Conservation (phyloP, 1,140 invertebrate genomes). For the Stratiolaelaps scimitus region DNA sequence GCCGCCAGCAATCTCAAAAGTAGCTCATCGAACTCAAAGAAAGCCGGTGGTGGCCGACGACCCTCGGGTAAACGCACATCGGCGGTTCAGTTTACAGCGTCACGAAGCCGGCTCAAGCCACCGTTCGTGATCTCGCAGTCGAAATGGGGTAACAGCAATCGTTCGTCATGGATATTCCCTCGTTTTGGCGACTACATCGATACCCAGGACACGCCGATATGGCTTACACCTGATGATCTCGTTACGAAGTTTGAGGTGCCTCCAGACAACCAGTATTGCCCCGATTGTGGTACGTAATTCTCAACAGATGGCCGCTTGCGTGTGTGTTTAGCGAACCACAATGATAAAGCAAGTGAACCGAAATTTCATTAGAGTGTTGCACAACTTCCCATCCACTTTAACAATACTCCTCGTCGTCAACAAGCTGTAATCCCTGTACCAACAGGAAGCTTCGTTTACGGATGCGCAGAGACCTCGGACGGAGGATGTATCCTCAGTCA, state of each 20-base stretch:
- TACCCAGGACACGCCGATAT: slow-evolving; percentile 22
- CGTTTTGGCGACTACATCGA: slow-evolving; percentile 27
- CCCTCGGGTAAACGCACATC: slow-evolving; percentile 16
- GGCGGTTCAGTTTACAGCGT: slow-evolving; percentile 20
- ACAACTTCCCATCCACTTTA: no score
- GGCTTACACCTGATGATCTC: slow-evolving; percentile 22
- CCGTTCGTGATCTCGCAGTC: slow-evolving; percentile 23
- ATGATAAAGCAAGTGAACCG: no score
- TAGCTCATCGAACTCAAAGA: not conserved
- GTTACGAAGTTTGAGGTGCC: slow-evolving; percentile 26
- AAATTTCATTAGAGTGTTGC: no score
- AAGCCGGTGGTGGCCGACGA: not conserved
- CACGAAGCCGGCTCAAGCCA: slow-evolving; percentile 19
- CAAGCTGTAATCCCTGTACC: no score
- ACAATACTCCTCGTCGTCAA: no score
- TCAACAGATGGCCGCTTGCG: no score
- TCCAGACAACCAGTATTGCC: slow-evolving; percentile 21
- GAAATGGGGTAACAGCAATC: slow-evolving; percentile 28
- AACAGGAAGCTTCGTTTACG: no score
- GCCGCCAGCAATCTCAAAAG: not conserved
- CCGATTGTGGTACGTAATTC: slow-evolving; percentile 17
- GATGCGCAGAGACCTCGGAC: no score
- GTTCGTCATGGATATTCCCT: slow-evolving; percentile 17
- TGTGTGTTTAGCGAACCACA: no score
- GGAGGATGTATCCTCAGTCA: no score